Evolutionary conservation across 2,888 invertebrate genomes (phyloP).

Genomic region (Eumacrocentrus americanus): DNA sequence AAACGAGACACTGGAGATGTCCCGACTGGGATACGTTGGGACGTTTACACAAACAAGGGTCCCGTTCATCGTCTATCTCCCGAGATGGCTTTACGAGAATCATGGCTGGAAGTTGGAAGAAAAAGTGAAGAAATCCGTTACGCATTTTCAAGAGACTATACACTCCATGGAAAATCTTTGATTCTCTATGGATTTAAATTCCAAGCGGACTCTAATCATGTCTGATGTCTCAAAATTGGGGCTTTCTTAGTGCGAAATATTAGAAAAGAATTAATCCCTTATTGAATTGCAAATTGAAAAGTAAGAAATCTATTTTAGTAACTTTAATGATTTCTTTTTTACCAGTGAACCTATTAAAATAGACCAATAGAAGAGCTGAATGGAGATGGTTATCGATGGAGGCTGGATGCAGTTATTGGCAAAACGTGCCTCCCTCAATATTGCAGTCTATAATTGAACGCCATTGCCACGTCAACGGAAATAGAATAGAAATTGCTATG

Average conservation of each 20-base stretch:
- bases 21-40: not conserved
- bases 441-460: constrained; percentile 58
- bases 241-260: no score
- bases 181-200: not conserved
- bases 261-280: no score
- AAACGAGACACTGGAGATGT: not conserved
- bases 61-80: constrained; percentile 20
- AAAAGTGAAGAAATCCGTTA: not conserved
- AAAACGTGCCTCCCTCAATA: constrained; percentile 55
- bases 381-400: constrained; percentile 18
- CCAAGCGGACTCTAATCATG: not conserved
- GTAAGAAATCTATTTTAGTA: no score
- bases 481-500: constrained; percentile 59
- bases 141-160: not conserved
- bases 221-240: no score
- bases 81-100: constrained; percentile 12
- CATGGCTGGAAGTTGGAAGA: not conserved
- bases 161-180: no score
- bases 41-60: constrained; percentile 12
- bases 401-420: constrained; percentile 49
- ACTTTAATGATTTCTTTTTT: not conserved
- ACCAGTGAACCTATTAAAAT: not conserved
- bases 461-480: constrained; percentile 57
- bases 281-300: no score
- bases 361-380: not conserved